Evolutionary conservation across 2,113 vertebrate genomes (phyloP), one percentile per base, ranked within the genome.

Genomic region (Montifringilla adamsi): DNA sequence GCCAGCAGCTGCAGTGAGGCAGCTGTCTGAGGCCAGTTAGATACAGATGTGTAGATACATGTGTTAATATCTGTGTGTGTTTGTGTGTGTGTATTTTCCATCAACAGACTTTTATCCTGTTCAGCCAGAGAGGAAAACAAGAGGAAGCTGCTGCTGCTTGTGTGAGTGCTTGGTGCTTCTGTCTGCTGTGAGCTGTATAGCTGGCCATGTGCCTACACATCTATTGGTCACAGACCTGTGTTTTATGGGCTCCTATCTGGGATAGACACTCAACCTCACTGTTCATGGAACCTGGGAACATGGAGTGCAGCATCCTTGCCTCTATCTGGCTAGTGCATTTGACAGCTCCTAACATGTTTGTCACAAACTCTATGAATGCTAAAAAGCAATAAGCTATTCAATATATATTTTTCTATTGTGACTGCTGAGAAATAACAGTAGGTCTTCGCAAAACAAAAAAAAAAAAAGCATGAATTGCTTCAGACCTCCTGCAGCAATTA

Each of bases 401-500:
- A n/a, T 64, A 74, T 69, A 30, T 81, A 56, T 69, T 83, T 84
- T 96, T 81, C 74, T 93, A 17, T 92, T 80, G 75, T 62, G 41
- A 53, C 60, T 96, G 58, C 84, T 93, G 76, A 84, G 67, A 90
- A 96, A 79, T 90, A 86, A 62, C 64, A 87, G 31, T 64, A 76
- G 80, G 58, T 49, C 35, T 95, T 80, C 14, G 10, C 35, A 31
- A 91, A 78, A 92, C 77, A 58, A 12, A 39, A 39, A 39, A 11
- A 11, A 39, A 39, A 39, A 39, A 39, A 10, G 11, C 76, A 81
- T 81, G 83, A 93, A 94, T 83, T 93, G 82, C 37, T 82, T 74
- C 69, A 90, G 80, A 89, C 35, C 52, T 90, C 80, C 89, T 82
- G 67, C 91, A 91, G 93, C 53, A 93, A 37, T n/a, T 90, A 86